Conservation (phyloP, 2,888 invertebrate species). For the Meteorus colon region DNA sequence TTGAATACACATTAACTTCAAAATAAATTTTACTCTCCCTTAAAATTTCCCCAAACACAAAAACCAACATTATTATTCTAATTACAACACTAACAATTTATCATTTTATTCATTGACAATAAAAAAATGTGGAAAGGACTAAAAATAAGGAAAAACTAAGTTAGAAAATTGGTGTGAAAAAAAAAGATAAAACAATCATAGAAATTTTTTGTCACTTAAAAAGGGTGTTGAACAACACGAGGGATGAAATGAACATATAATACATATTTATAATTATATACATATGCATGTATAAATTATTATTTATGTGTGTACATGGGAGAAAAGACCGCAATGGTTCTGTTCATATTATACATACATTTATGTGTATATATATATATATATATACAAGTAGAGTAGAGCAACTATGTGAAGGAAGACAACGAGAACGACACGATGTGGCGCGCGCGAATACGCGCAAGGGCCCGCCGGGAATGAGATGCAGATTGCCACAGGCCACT, state of each 20-base stretch:
- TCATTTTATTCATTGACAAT: too few relatives aligned
- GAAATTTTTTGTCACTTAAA: neutral
- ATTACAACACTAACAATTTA: too few relatives aligned
- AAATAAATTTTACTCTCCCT: too few relatives aligned
- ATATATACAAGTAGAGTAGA: slow-evolving; percentile 20
- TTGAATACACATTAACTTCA: too few relatives aligned
- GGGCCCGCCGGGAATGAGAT: slow-evolving; percentile 71
- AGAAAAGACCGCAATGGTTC: neutral
- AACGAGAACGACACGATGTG: slow-evolving; percentile 28
- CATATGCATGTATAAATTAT: neutral
- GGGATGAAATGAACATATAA: too few relatives aligned
- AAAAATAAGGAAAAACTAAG: neutral
- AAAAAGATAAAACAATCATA: neutral
- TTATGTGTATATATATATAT: neutral
- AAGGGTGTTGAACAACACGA: neutral
- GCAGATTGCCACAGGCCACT: slow-evolving; percentile 73
- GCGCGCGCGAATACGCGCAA: slow-evolving; percentile 46
- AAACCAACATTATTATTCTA: too few relatives aligned
- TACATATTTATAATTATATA: neutral
- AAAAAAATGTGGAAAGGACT: too few relatives aligned
- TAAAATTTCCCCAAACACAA: too few relatives aligned
- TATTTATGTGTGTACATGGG: neutral
- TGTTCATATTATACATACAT: neutral
- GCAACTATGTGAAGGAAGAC: slow-evolving; percentile 10
- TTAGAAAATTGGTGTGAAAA: too few relatives aligned